Percentiles rank a stretch among this genome's conserved stretches.
Evolutionary conservation across 2,797 vertebrate species (phyloP).

Genomic region (Taeniopygia guttata): DNA sequence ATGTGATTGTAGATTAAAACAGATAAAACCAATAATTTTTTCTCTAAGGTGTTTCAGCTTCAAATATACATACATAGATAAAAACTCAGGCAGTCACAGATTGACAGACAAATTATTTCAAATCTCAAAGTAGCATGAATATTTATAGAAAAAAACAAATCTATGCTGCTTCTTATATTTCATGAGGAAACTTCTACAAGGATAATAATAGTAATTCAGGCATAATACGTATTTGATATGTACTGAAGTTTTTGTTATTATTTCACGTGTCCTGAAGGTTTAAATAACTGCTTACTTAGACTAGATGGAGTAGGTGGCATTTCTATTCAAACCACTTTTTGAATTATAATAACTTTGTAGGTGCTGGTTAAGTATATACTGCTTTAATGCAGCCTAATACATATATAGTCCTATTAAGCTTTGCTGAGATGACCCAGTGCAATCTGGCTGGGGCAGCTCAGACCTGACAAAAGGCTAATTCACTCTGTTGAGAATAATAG

Average conservation of each 20-base stretch:
- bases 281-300: background rate
- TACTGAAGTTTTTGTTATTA: background rate
- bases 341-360: background rate
- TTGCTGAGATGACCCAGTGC: background rate
- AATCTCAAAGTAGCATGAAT: background rate
- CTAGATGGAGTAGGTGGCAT: background rate
- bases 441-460: background rate
- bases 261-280: background rate
- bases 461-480: background rate
- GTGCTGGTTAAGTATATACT: background rate
- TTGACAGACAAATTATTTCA: background rate
- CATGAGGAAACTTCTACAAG: background rate
- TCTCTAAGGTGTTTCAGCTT: background rate
- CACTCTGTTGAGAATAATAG: background rate
- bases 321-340: background rate
- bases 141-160: background rate
- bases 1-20: background rate
- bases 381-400: background rate
- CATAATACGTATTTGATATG: background rate
- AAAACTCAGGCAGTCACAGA: background rate
- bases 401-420: background rate
- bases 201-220: background rate
- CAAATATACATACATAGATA: background rate
- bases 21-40: background rate
- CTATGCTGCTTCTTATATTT: background rate